Evolutionary conservation across 2,113 vertebrate species (phyloP).

Genomic region (Illadopsis cleaveri): DNA sequence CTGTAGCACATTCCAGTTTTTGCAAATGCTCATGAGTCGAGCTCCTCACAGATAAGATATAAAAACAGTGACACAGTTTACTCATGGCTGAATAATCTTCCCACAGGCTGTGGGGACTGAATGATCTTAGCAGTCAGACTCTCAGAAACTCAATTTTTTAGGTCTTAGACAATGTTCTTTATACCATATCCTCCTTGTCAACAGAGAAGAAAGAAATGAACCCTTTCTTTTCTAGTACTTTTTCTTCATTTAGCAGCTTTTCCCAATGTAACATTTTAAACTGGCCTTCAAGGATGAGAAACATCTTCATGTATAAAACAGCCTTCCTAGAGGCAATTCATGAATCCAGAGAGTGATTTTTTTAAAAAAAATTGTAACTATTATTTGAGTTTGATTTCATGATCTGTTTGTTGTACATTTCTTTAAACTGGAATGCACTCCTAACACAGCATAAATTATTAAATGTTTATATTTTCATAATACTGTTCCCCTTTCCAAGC

Average conservation of each 20-base stretch:
- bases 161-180: not conserved
- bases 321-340: not conserved
- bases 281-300: not conserved
- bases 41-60: conserved; percentile 17
- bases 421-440: not conserved
- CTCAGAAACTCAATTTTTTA: not conserved
- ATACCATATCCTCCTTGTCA: not conserved
- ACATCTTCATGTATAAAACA: not conserved
- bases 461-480: not conserved
- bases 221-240: not conserved
- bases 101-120: not conserved
- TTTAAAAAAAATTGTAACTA: not conserved
- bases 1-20: not conserved
- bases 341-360: not conserved
- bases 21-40: not conserved
- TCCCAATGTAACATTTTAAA: not conserved
- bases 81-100: not conserved
- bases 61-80: not conserved
- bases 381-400: not conserved
- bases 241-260: not conserved
- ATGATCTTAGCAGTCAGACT: not conserved
- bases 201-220: not conserved
- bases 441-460: not conserved
- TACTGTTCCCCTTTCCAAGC: not conserved
- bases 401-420: not conserved